A percentile compares a stretch with the other conserved stretches of the same genome.
Conservation (phyloP, 2,113 vertebrate genomes). For the Oreochromis tanganicae region DNA sequence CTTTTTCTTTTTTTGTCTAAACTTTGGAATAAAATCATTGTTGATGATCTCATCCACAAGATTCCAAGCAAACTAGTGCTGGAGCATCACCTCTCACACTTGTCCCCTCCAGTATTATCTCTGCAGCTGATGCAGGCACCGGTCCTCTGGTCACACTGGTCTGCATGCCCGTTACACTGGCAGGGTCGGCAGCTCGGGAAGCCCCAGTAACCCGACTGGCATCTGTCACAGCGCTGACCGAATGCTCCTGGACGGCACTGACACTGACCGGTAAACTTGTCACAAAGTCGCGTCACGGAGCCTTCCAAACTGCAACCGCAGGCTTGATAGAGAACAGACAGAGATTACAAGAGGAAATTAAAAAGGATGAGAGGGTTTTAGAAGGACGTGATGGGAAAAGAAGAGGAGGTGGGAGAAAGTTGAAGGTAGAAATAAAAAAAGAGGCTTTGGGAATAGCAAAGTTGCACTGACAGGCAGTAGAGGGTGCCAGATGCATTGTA, state of each 20-base stretch:
- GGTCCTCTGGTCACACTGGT: slow-evolving; percentile 79
- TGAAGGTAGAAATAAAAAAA: background rate
- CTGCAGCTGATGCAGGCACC: slow-evolving; percentile 86
- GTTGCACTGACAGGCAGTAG: background rate
- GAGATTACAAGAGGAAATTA: background rate
- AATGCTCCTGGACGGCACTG: slow-evolving; percentile 83
- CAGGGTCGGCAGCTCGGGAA: slow-evolving; percentile 87
- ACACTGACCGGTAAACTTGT: slow-evolving; percentile 84
- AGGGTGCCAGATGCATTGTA: slow-evolving; percentile 8
- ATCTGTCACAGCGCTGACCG: slow-evolving; percentile 82
- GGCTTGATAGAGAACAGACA: slow-evolving; percentile 55
- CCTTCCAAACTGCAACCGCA: slow-evolving; percentile 88
- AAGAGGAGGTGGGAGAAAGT: background rate
- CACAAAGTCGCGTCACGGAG: slow-evolving; percentile 78
- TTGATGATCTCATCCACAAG: background rate
- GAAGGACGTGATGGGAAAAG: background rate
- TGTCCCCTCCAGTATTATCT: slow-evolving; percentile 82
- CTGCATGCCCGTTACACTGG: slow-evolving; percentile 83
- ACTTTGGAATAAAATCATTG: background rate
- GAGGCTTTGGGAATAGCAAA: background rate
- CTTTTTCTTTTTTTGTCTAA: background rate
- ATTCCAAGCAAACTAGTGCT: background rate
- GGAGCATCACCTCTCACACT: slow-evolving; percentile 82
- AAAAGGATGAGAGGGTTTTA: background rate
- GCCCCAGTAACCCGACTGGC: slow-evolving; percentile 90